Conservation (phyloP, 64 coral and sea anemone species). For the Pachyseris speciosa region DNA sequence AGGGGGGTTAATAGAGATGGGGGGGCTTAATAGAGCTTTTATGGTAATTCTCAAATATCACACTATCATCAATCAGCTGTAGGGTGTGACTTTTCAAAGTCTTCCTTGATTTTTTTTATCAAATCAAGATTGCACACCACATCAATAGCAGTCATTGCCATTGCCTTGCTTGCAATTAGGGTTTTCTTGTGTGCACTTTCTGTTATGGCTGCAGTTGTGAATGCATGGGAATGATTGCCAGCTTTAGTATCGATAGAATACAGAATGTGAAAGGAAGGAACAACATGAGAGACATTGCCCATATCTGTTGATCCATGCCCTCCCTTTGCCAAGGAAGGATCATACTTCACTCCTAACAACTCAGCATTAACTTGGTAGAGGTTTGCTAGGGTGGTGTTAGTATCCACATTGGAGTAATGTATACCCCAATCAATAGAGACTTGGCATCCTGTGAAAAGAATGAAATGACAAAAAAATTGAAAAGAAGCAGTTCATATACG, state of each 20-base stretch:
- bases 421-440: constrained; percentile 42
- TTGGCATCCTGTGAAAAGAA: constrained; percentile 39
- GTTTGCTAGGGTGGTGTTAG: constrained; percentile 72
- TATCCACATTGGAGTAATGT: constrained; percentile 52
- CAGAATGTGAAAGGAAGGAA: constrained; percentile 72
- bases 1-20: too few relatives aligned
- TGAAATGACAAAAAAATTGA: not conserved
- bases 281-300: constrained; percentile 88
- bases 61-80: not conserved
- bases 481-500: too few relatives aligned
- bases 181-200: constrained; percentile 81
- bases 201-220: constrained; percentile 68
- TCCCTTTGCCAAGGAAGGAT: constrained; percentile 3
- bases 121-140: constrained; percentile 75
- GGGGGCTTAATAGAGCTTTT: too few relatives aligned
- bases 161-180: constrained; percentile 75
- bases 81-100: constrained; percentile 58
- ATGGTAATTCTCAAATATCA: too few relatives aligned
- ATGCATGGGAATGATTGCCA: constrained; percentile 88
- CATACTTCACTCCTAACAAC: constrained; percentile 65
- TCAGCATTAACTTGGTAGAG: constrained; percentile 78
- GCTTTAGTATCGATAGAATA: constrained; percentile 74
- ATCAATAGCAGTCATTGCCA: constrained; percentile 86
- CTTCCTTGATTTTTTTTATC: constrained; percentile 59
- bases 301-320: constrained; percentile 86